phyloP scores from a whole-genome alignment of 2,888 invertebrate species.

The Prosopocoilus inquinatus region DNA sequence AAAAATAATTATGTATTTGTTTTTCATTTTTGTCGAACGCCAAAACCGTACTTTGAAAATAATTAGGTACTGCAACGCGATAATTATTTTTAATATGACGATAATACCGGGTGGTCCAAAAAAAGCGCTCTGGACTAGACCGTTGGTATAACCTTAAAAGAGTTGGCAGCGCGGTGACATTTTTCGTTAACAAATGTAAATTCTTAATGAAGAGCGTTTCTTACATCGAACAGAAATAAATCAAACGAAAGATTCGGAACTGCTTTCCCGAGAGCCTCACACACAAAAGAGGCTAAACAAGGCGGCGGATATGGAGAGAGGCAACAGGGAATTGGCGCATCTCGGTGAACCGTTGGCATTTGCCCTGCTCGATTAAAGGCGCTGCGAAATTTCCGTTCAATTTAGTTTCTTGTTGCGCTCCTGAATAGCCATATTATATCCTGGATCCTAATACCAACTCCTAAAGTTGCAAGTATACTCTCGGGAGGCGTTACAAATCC shows the following conservation, averaged over 20 bases:
- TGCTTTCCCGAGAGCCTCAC: conserved; percentile 10
- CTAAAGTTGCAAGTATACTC: conserved; percentile 34
- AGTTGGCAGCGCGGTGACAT: too few species aligned
- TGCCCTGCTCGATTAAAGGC: conserved; percentile 43
- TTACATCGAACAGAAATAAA: conserved; percentile 18
- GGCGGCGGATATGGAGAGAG: conserved; percentile 19
- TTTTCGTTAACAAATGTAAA: too few species aligned
- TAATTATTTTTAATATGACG: too few species aligned
- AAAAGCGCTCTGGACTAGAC: too few species aligned
- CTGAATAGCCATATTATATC: conserved; percentile 32
- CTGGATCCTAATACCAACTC: conserved; percentile 31
- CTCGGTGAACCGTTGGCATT: conserved; percentile 37
- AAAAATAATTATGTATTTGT: too few species aligned
- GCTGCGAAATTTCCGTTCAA: conserved; percentile 46
- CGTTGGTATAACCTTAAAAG: too few species aligned
- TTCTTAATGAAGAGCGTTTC: too few species aligned
- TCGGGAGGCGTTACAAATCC: conserved; percentile 30
- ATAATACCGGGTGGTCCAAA: too few species aligned
- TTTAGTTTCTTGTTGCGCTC: conserved; percentile 46
- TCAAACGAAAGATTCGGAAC: conserved; percentile 19
- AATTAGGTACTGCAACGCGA: too few species aligned
- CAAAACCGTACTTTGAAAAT: too few species aligned
- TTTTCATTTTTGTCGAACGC: too few species aligned
- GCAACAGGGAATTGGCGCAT: conserved; percentile 17
- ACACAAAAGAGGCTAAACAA: conserved; percentile 19